Conservation (phyloP, 2,113 vertebrate species). For the Puntigrus tetrazona region DNA sequence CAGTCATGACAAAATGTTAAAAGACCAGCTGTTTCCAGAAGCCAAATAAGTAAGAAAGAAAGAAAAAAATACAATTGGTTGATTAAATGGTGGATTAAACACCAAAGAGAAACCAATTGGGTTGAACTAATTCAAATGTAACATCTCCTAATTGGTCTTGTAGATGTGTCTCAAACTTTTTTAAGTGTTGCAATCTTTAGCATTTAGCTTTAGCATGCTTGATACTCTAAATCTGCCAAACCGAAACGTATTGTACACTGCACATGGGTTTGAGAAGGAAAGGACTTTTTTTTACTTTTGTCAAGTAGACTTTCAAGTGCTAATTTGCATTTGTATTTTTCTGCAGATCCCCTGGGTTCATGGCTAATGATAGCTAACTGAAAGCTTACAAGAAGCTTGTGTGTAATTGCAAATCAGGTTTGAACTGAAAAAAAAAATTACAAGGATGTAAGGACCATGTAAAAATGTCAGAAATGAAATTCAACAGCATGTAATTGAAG, state of each 20-base stretch:
- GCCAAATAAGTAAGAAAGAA: not conserved
- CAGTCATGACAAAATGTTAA: not conserved
- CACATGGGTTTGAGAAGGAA: not conserved
- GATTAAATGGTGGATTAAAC: not conserved
- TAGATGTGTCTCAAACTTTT: not conserved
- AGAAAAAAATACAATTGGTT: not conserved
- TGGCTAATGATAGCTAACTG: not conserved
- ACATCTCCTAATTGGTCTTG: not conserved
- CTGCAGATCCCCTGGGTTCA: not conserved
- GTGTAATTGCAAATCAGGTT: not conserved
- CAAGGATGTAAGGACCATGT: not conserved
- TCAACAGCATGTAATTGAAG: not conserved
- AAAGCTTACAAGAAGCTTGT: not conserved
- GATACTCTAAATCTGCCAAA: not conserved
- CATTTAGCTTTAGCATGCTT: not conserved
- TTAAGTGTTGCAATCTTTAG: not conserved
- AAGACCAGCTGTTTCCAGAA: not conserved
- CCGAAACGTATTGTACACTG: not conserved
- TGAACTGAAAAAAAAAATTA: not conserved
- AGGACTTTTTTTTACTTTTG: not conserved
- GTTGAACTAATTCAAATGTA: not conserved
- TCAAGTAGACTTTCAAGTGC: not conserved
- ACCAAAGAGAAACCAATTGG: not conserved
- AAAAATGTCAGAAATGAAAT: not conserved
- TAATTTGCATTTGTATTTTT: not conserved